Evolutionary conservation across 2,888 invertebrate species (phyloP).

Genomic region (Hyles lineata): DNA sequence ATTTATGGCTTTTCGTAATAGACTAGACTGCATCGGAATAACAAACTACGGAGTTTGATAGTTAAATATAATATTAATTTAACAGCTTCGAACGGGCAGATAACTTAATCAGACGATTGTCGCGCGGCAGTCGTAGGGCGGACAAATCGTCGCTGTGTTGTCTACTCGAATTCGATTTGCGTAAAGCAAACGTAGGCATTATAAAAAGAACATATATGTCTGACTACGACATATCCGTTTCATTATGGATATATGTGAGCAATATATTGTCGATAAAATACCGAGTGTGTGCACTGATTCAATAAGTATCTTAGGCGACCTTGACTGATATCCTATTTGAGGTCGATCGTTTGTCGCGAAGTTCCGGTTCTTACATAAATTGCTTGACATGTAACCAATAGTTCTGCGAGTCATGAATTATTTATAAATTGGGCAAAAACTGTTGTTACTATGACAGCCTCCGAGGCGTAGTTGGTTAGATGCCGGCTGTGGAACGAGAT

Average conservation of each 20-base stretch:
- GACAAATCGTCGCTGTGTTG: too few relatives aligned
- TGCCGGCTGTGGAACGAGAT: too few relatives aligned
- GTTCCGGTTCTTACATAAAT: conserved; percentile 25
- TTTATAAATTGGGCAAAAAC: background rate
- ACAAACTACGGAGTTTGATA: too few relatives aligned
- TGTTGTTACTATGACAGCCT: background rate
- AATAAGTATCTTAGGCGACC: conserved; percentile 26
- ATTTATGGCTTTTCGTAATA: too few relatives aligned
- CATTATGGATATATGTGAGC: background rate
- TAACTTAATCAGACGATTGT: too few relatives aligned
- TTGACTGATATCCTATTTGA: conserved; percentile 34
- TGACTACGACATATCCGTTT: background rate
- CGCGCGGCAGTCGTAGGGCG: too few relatives aligned
- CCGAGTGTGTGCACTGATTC: background rate
- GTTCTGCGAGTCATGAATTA: conserved; percentile 19
- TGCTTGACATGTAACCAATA: conserved; percentile 14
- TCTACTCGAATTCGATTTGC: background rate
- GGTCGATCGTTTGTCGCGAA: conserved; percentile 27
- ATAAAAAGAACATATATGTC: background rate
- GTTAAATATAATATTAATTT: too few relatives aligned
- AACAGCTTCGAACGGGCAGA: too few relatives aligned
- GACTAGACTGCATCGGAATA: too few relatives aligned
- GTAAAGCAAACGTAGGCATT: background rate
- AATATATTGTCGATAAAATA: conserved; percentile 16
- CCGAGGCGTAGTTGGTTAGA: too few relatives aligned